Percentiles rank a stretch among this genome's conserved stretches.
Conservation (phyloP, 2,113 vertebrate genomes). For the Podarcis cretensis region DNA sequence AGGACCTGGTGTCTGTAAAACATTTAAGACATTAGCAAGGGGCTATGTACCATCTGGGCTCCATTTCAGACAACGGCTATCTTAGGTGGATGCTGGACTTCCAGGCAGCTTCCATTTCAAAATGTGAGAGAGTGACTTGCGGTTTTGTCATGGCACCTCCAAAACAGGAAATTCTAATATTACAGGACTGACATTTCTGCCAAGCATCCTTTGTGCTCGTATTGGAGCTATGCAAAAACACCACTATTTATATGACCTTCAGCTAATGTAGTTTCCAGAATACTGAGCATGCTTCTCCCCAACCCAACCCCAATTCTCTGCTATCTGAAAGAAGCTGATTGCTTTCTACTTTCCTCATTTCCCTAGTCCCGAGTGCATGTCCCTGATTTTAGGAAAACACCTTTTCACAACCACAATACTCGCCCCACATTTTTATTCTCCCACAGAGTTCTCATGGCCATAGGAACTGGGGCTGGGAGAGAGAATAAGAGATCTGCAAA, state of each 20-base stretch:
- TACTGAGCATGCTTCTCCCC: background rate
- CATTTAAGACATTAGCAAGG: background rate
- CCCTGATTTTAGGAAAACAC: background rate
- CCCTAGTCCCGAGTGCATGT: background rate
- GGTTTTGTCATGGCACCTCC: background rate
- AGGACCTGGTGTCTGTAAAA: background rate
- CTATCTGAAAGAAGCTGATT: too few relatives aligned
- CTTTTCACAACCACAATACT: background rate
- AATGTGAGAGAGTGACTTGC: background rate
- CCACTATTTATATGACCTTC: background rate
- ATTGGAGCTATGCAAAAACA: background rate
- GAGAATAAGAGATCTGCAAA: background rate
- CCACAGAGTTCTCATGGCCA: too few relatives aligned
- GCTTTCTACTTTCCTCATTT: background rate
- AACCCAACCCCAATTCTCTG: background rate
- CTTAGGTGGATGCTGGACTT: background rate
- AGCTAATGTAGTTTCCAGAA: background rate
- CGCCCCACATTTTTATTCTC: background rate
- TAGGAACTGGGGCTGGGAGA: background rate
- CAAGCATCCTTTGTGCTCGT: background rate
- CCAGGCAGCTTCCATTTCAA: background rate
- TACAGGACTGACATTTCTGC: background rate
- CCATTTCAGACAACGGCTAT: background rate
- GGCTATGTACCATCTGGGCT: background rate
- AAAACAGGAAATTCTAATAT: background rate